phyloP scores from a whole-genome alignment of 2,113 vertebrate species.

The Apteryx mantelli region DNA sequence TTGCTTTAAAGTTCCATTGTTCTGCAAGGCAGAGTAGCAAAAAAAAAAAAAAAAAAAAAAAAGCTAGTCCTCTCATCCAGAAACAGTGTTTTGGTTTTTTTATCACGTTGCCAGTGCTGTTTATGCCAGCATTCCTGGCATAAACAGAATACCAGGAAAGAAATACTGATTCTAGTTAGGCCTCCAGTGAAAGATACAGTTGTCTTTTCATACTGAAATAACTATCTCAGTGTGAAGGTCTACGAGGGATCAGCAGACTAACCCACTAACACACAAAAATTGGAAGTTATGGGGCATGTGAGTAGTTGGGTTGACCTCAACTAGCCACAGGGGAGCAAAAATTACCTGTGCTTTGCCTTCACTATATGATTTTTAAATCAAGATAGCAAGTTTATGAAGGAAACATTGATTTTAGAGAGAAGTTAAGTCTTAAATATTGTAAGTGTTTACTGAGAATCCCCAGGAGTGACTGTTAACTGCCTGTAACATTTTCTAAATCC shows the following conservation, averaged over 20 bases:
- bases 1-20: not conserved
- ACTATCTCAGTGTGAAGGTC: not conserved
- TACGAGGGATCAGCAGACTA: not conserved
- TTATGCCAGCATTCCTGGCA: not conserved
- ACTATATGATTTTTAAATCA: not conserved
- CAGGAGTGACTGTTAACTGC: not conserved
- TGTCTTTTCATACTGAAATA: not conserved
- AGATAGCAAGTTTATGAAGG: not conserved
- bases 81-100: not conserved
- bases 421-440: not conserved
- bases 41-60: not conserved
- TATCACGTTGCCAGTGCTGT: too few relatives aligned
- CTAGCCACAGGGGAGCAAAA: not conserved
- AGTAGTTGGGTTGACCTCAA: not conserved
- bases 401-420: not conserved
- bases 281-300: fast-evolving
- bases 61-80: not conserved
- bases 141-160: not conserved
- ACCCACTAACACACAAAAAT: not conserved
- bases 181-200: not conserved
- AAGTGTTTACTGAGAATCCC: not conserved
- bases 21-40: not conserved
- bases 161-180: not conserved
- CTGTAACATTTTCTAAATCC: not conserved
- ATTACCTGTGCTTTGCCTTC: not conserved